Evolutionary conservation across 1,140 invertebrate species (phyloP).

Genomic region (Branchinecta lindahli): DNA sequence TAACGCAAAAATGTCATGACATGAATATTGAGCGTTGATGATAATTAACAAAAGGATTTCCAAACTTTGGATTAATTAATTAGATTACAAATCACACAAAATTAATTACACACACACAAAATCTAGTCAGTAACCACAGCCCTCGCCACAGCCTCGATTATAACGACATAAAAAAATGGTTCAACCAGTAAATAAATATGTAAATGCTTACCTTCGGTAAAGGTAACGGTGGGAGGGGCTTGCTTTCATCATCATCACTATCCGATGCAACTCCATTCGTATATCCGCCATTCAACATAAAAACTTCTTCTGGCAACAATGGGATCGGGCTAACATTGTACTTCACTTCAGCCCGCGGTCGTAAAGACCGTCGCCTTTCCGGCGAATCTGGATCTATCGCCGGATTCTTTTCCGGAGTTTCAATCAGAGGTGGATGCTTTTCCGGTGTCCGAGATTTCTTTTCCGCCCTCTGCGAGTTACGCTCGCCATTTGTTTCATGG

Average conservation of each 20-base stretch:
- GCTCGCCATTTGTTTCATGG: neutral
- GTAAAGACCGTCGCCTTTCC: neutral
- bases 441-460: neutral
- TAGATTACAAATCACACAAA: too few relatives aligned
- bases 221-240: neutral
- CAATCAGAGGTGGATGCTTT: neutral
- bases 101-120: too few relatives aligned
- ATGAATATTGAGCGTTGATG: too few relatives aligned
- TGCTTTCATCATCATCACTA: neutral
- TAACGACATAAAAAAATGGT: too few relatives aligned
- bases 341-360: neutral
- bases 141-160: too few relatives aligned
- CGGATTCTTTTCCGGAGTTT: too few relatives aligned
- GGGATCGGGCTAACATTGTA: neutral
- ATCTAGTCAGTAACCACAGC: too few relatives aligned
- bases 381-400: neutral
- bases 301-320: neutral
- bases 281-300: neutral
- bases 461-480: neutral
- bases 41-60: too few relatives aligned
- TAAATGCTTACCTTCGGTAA: neutral
- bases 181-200: too few relatives aligned
- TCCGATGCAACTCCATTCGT: neutral
- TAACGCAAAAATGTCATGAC: too few relatives aligned
- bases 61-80: too few relatives aligned